Evolutionary conservation across 2,797 vertebrate genomes (phyloP).

Genomic region (Poecilia velifera): DNA sequence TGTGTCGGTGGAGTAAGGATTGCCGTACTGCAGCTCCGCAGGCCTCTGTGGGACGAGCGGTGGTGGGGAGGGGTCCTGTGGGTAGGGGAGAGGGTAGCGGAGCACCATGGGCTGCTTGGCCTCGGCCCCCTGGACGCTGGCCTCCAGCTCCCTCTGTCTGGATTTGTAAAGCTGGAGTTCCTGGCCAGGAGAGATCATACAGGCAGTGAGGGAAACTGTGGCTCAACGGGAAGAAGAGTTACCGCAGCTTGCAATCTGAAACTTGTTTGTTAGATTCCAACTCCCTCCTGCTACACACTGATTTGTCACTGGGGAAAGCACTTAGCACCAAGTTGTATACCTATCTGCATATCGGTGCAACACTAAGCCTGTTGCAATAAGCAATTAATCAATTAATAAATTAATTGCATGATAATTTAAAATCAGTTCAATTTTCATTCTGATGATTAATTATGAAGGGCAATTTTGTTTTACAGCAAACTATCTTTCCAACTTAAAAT

Average conservation of each 20-base stretch:
- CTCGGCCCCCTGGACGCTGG: constrained; percentile 74
- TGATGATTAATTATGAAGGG: too few relatives aligned
- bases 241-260: not conserved
- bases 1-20: constrained; percentile 87
- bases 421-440: too few relatives aligned
- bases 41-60: constrained; percentile 85
- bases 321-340: not conserved
- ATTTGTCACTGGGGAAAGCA: not conserved
- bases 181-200: constrained; percentile 67
- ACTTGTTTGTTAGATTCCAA: not conserved
- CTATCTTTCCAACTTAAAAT: too few relatives aligned
- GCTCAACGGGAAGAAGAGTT: not conserved
- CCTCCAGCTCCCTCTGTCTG: constrained; percentile 79
- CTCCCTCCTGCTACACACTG: not conserved
- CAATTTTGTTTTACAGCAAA: too few relatives aligned
- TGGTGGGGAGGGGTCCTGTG: constrained; percentile 85
- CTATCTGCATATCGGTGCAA: not conserved
- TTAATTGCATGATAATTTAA: too few relatives aligned
- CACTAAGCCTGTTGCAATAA: too few relatives aligned
- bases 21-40: constrained; percentile 91
- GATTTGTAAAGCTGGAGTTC: constrained; percentile 82
- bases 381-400: too few relatives aligned
- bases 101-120: constrained; percentile 76
- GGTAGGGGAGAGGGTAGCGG: constrained; percentile 84
- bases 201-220: not conserved